Base-by-base conservation (phyloP, 2,888 invertebrate genomes). In the Carpatolechia fugitivella region DNA sequence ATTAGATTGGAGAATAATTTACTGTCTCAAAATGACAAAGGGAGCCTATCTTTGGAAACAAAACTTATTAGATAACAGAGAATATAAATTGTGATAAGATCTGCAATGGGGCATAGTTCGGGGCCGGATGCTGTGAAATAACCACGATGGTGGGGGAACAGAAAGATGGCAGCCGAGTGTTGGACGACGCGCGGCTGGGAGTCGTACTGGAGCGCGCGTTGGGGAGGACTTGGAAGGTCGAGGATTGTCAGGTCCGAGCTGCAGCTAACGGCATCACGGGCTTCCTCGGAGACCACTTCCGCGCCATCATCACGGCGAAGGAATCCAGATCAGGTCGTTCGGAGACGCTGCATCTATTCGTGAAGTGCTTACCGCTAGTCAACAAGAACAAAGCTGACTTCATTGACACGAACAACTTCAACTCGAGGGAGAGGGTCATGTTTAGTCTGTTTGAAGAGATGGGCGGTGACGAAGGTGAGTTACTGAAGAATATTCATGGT, bases 271-370 rank as follows among this genome's bases (percentile, higher is more conserved):
- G 86, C 0, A 48, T 87, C 0, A 70, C 76, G 0, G 88, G 88
- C 0, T 86, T 81, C 63, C 70, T 88, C 0, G 87, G 81, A 1
- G 87, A 85, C 50, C 87, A 88, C 58, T 65, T 79, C 13, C 68
- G 74, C 14, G 69, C 72, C 1, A 64, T 66, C 0, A 55, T 88
- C 0, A 58, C 64, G 5, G 72, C 82, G 11, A 57, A 62, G 29
- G 60, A 64, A 0, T 56, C 58, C 1, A 74, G 64, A 0, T n/a
- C 58, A 0, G 30, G 60, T 6, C 61, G 63, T 48, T 50, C 14
- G 14, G 14, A 41, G 5, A 59, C 64, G 30, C 60, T 85, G 4
- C 60, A 69, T 1, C 60, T 88, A 14, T 88, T 88, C 52, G 65
- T 85, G n/a, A 88, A 87, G 62, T 64, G 70, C 8, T 29, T 87